Conservation (phyloP, 2,888 invertebrate genomes). For the Stenoptilia bipunctidactyla region DNA sequence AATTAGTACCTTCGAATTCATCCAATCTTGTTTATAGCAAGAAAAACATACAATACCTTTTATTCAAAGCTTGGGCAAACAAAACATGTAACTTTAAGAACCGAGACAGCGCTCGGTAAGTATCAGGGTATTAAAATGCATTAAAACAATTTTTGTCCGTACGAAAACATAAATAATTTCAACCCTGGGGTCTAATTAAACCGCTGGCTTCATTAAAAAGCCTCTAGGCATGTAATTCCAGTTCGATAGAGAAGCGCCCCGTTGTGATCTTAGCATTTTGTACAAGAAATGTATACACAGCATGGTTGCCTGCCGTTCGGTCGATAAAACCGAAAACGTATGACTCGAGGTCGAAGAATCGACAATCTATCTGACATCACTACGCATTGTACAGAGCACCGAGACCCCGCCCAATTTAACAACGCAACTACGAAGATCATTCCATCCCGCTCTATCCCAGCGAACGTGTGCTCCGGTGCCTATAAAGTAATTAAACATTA, state of each 20-base stretch:
- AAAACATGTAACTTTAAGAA: too few relatives aligned
- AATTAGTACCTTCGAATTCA: too few relatives aligned
- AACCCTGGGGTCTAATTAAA: slow-evolving; percentile 13
- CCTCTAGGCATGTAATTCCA: slow-evolving; percentile 24
- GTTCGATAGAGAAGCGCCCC: slow-evolving; percentile 39
- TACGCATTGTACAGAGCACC: slow-evolving; percentile 29
- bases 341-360: slow-evolving; percentile 31
- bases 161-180: slow-evolving; percentile 21
- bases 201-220: not conserved
- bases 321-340: slow-evolving; percentile 40
- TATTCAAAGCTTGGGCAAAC: too few relatives aligned
- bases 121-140: too few relatives aligned
- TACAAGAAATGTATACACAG: slow-evolving; percentile 13
- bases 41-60: too few relatives aligned
- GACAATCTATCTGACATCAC: slow-evolving; percentile 51
- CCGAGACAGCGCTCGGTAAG: too few relatives aligned
- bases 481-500: slow-evolving; percentile 15
- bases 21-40: too few relatives aligned
- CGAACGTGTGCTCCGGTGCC: slow-evolving; percentile 1
- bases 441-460: slow-evolving; percentile 35
- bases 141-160: slow-evolving; percentile 1
- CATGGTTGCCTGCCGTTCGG: slow-evolving; percentile 28
- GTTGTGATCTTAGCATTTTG: slow-evolving; percentile 34
- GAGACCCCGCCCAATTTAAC: slow-evolving; percentile 32
- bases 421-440: slow-evolving; percentile 33